Percentiles rank a stretch among this genome's conserved stretches.
Conservation (phyloP, 92 coral and sea anemone genomes). For the Phenganax subtilis region DNA sequence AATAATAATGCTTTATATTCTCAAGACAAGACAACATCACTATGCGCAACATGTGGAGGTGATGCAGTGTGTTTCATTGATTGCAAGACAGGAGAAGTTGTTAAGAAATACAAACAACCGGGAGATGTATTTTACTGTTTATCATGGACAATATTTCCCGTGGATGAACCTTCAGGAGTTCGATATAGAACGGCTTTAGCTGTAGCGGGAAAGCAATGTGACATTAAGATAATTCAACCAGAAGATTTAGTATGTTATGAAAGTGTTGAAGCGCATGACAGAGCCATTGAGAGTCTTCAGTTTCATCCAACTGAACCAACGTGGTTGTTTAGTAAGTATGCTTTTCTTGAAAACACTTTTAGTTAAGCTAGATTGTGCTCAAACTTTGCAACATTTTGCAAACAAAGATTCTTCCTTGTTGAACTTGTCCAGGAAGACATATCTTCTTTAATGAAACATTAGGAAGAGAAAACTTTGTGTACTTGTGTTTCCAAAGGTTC, state of each 20-base stretch:
- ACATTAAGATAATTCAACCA: constrained; percentile 89
- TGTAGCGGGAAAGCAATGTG: constrained; percentile 82
- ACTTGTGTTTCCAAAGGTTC: constrained; percentile 46
- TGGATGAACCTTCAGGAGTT: constrained; percentile 55
- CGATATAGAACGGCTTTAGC: constrained; percentile 71
- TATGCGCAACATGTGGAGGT: constrained; percentile 98
- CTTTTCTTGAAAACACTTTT: not conserved
- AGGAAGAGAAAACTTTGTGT: not conserved
- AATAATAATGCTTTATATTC: not conserved
- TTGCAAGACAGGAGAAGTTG: constrained; percentile 85
- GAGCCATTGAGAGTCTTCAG: constrained; percentile 69
- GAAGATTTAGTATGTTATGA: constrained; percentile 93
- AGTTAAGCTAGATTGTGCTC: no score
- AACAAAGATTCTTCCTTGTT: no score
- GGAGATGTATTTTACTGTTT: constrained; percentile 95
- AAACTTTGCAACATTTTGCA: no score
- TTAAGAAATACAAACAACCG: constrained; percentile 96
- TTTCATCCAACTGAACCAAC: constrained; percentile 89
- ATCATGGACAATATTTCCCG: constrained; percentile 88
- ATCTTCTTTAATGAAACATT: not conserved
- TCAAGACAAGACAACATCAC: constrained; percentile 72
- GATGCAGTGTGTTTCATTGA: constrained; percentile 97
- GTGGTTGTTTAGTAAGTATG: constrained; percentile 72
- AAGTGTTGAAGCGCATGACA: constrained; percentile 79
- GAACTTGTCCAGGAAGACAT: no score